phyloP scores from a whole-genome alignment of 1,140 invertebrate species.

The Charaxes varanes region DNA sequence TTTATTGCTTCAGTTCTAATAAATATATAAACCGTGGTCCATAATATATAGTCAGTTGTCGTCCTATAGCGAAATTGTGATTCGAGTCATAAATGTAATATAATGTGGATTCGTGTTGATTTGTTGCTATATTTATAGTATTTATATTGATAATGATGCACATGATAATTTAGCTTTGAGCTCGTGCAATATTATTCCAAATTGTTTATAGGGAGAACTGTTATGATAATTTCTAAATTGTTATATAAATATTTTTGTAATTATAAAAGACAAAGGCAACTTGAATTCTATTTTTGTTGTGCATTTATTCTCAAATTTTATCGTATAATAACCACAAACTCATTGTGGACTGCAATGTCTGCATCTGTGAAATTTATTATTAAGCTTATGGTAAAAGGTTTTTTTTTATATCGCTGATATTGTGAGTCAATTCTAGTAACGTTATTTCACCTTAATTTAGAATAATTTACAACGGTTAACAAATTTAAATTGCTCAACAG shows the following conservation, averaged over 20 bases:
- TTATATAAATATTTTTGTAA: conserved; percentile 71
- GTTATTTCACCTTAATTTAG: conserved; percentile 67
- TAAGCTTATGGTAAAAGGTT: conserved; percentile 55
- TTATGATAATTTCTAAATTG: conserved; percentile 71
- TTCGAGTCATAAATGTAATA: conserved; percentile 30
- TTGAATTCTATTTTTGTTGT: conserved; percentile 70
- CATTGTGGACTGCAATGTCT: conserved; percentile 66
- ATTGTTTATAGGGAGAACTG: conserved; percentile 65
- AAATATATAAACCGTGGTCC: conserved; percentile 19
- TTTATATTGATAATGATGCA: conserved; percentile 55
- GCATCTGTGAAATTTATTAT: conserved; percentile 56
- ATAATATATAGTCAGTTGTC: conserved; percentile 34
- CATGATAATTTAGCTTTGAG: conserved; percentile 64
- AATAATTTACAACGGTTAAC: conserved; percentile 65
- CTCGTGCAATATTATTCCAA: conserved; percentile 71
- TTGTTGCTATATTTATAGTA: conserved; percentile 66
- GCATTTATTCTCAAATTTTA: conserved; percentile 72
- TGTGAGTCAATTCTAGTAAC: conserved; percentile 71
- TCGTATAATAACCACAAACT: conserved; percentile 58
- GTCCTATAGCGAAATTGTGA: conserved; percentile 31
- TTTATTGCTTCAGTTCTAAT: conserved; percentile 13
- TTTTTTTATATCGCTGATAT: conserved; percentile 65
- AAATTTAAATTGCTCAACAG: conserved; percentile 66
- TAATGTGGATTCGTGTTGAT: conserved; percentile 53
- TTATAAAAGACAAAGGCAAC: conserved; percentile 66